Base-by-base conservation (phyloP, 2,888 invertebrate genomes). In the Physocephala rufipes region DNA sequence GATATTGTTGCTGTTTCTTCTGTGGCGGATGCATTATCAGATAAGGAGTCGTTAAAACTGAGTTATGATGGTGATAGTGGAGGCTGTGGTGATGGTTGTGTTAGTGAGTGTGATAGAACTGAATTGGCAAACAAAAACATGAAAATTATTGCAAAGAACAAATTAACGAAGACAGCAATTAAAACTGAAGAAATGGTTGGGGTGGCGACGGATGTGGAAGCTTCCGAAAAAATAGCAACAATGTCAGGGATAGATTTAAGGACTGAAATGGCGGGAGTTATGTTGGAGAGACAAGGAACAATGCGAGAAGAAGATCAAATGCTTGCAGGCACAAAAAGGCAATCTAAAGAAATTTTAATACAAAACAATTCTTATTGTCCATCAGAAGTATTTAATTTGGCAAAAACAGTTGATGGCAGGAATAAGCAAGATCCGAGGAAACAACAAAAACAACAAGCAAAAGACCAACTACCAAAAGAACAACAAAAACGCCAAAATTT, bases 81-180 rank as follows among this genome's bases (percentile, higher is more conserved):
- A 21, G 21, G 47, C 19, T 16, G 16, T 21, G 24, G 24, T 63
- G 63, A 16, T 51, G 51, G 16, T 16, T 9, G 3, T 65, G 15
- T 5, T 28, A 28, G 9, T 28, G 51, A 5, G 13, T 9, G 3
- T 65, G 15, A 15, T 28, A 28, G 9, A 15, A 7, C 47, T 13
- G 36, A 62, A 58, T 45, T n/a, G 9, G 58, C 9, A 61, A 59
- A 67, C 12, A 67, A 67, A 43, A 53, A 19, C 36, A 30, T 19
- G 19, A 66, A 36, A n/a, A 36, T 28, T 53, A 59, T 67, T 49
- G 67, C 45, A 45, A 30, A 47, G 59, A 67, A 49, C 28, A 59
- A 67, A 12, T 19, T 13, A 59, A 61, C 47, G 16, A 26, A 47
- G 30, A 67, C 28, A 30, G 3, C 49, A 59, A 47, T 28, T n/a